Conservation (phyloP, 2,888 invertebrate species). For the Diplazon laetatorius region DNA sequence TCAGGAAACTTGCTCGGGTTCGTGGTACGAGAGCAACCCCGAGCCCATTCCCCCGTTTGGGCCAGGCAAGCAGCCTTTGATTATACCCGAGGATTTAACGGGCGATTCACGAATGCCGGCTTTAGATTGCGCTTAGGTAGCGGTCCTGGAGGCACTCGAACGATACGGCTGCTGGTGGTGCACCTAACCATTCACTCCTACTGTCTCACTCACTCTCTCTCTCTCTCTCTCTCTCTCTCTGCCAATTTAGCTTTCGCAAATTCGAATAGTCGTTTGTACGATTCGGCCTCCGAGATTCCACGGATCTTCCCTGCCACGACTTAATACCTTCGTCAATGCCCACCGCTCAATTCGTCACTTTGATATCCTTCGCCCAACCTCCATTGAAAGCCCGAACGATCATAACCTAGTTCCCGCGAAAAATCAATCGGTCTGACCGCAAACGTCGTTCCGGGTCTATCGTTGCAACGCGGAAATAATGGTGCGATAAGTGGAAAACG, state of each 20-base stretch:
- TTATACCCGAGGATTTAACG: slow-evolving; percentile 74
- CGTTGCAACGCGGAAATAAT: slow-evolving; percentile 17
- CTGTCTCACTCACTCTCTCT: too few relatives aligned
- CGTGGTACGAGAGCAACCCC: background rate
- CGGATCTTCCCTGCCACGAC: background rate
- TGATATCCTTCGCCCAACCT: slow-evolving; percentile 41
- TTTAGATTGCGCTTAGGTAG: slow-evolving; percentile 73
- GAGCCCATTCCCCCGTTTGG: slow-evolving; percentile 28
- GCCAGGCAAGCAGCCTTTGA: slow-evolving; percentile 72
- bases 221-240: slow-evolving; percentile 7
- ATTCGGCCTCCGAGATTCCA: background rate
- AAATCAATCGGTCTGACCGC: slow-evolving; percentile 56
- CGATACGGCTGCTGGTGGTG: slow-evolving; percentile 41
- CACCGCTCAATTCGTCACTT: slow-evolving; percentile 46
- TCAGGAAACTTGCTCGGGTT: slow-evolving; percentile 27
- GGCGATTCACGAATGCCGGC: slow-evolving; percentile 71
- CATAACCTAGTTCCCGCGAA: slow-evolving; percentile 50
- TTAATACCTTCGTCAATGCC: slow-evolving; percentile 48
- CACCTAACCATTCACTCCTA: too few relatives aligned
- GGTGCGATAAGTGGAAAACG: slow-evolving; percentile 52
- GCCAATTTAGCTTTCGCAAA: slow-evolving; percentile 29
- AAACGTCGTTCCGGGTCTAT: slow-evolving; percentile 24
- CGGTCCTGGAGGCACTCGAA: slow-evolving; percentile 52
- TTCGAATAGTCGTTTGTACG: background rate
- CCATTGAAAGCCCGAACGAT: slow-evolving; percentile 1